Conservation (phyloP, 2,113 vertebrate genomes). For the human region DNA sequence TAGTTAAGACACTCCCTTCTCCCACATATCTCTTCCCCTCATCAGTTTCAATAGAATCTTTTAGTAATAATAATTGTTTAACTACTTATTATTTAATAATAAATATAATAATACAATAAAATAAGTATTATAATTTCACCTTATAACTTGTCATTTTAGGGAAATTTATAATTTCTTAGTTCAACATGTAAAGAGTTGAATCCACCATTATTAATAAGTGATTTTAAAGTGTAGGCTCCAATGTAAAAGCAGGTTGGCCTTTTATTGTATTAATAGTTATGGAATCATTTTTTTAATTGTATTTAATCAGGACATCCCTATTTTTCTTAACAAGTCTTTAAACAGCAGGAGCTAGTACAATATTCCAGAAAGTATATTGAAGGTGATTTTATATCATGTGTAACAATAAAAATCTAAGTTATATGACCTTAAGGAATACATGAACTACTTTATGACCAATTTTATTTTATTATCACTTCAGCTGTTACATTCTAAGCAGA, state of each 20-base stretch:
- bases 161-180: background rate
- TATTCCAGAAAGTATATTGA: background rate
- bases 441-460: background rate
- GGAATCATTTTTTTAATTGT: background rate
- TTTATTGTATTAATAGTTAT: background rate
- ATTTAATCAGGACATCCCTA: background rate
- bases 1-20: background rate
- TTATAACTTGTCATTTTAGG: background rate
- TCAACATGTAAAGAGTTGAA: background rate
- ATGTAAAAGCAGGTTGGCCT: background rate
- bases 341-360: background rate
- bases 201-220: background rate
- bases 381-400: background rate
- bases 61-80: background rate
- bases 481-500: background rate
- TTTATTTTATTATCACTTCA: background rate
- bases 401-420: slow-evolving; percentile 11
- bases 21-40: background rate
- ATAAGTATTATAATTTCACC: background rate
- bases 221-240: background rate
- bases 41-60: background rate
- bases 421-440: background rate
- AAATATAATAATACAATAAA: background rate
- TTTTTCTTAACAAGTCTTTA: background rate
- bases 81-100: background rate